phyloP scores from a whole-genome alignment of 64 coral and sea anemone species.

The Porites australiensis region DNA sequence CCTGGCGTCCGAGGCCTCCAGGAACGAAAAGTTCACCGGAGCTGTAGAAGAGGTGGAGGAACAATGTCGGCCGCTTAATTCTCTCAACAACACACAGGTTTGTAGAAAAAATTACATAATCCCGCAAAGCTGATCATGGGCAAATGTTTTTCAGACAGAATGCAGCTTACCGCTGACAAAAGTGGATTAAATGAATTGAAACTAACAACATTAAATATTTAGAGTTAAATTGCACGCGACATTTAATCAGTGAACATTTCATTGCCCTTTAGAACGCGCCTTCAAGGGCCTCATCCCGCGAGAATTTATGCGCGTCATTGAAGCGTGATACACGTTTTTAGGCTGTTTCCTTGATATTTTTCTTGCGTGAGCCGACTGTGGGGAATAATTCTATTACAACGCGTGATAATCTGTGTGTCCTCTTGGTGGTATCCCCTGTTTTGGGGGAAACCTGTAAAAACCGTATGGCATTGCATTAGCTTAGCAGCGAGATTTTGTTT shows the following conservation, averaged over 20 bases:
- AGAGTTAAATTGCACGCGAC: slow-evolving; percentile 51
- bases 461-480: not conserved
- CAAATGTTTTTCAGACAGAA: slow-evolving; percentile 41
- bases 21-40: slow-evolving; percentile 73
- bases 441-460: too few species aligned
- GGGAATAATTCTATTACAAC: slow-evolving; percentile 12
- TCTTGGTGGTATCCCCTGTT: not conserved
- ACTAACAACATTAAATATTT: slow-evolving; percentile 51
- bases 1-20: slow-evolving; percentile 77
- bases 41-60: slow-evolving; percentile 90
- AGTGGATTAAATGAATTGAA: slow-evolving; percentile 43
- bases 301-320: not conserved
- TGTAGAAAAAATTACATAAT: slow-evolving; percentile 52
- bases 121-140: slow-evolving; percentile 25
- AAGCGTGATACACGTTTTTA: slow-evolving; percentile 8
- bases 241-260: slow-evolving; percentile 17
- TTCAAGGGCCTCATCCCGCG: not conserved
- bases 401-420: not conserved
- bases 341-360: slow-evolving; percentile 5
- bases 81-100: slow-evolving; percentile 87
- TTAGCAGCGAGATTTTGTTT: not conserved
- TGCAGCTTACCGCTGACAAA: slow-evolving; percentile 34
- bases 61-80: slow-evolving; percentile 87
- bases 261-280: too few species aligned
- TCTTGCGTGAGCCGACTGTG: slow-evolving; percentile 23